Evolutionary conservation across 2,797 vertebrate species (phyloP).

Genomic region (Xiphorhynchus erythropygius): DNA sequence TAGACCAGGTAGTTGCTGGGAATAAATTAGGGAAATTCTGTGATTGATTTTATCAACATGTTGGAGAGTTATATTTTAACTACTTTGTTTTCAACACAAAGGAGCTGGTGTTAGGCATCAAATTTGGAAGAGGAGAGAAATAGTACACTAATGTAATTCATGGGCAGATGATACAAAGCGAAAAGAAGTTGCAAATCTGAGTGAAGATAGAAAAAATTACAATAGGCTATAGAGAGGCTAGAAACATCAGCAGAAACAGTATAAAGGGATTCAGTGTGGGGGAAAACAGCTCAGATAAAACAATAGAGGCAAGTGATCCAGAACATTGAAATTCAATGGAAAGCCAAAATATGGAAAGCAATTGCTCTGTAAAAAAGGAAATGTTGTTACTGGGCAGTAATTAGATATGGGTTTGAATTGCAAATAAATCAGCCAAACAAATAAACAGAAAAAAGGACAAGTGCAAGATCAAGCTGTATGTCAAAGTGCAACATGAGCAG

Average conservation of each 20-base stretch:
- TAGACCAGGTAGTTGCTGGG: neutral
- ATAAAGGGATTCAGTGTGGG: constrained; percentile 51
- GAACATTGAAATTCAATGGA: constrained; percentile 65
- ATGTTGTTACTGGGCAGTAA: constrained; percentile 61
- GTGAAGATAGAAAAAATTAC: constrained; percentile 54
- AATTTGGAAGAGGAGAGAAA: constrained; percentile 49
- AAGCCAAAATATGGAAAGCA: constrained; percentile 66
- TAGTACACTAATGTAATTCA: constrained; percentile 54
- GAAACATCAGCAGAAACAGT: constrained; percentile 13
- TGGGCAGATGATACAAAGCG: constrained; percentile 59
- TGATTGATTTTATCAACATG: neutral
- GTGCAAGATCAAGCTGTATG: neutral
- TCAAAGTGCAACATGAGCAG: neutral
- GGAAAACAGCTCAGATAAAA: constrained; percentile 46
- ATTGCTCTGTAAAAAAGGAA: constrained; percentile 50
- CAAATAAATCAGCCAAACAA: constrained; percentile 43
- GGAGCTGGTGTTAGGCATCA: constrained; percentile 23
- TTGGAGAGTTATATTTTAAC: constrained; percentile 41
- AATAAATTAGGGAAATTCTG: constrained; percentile 12
- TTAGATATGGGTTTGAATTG: constrained; percentile 61
- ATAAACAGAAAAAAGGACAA: neutral
- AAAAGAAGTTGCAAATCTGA: constrained; percentile 60
- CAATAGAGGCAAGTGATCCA: constrained; percentile 66
- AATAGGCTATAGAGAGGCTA: constrained; percentile 42
- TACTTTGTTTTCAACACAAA: constrained; percentile 49